Percentiles rank a stretch among this genome's conserved stretches.
Evolutionary conservation across 2,113 vertebrate species (phyloP).

Genomic region (Cinclus cinclus): DNA sequence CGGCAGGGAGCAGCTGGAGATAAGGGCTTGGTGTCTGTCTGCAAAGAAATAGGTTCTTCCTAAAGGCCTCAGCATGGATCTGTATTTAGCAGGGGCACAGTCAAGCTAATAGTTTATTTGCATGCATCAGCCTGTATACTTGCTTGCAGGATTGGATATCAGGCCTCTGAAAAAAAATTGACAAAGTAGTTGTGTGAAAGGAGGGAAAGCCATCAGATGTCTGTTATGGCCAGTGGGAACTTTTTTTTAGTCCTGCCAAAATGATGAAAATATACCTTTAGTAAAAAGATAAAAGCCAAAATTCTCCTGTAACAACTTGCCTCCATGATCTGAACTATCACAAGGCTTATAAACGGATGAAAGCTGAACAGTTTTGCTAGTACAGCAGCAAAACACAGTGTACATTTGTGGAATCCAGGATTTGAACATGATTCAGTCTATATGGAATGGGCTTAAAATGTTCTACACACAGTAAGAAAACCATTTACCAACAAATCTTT

Average conservation of each 20-base stretch:
- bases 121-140: background rate
- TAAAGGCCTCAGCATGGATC: background rate
- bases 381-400: background rate
- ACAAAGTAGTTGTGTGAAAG: background rate
- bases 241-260: background rate
- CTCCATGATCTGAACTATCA: background rate
- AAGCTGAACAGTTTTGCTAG: background rate
- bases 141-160: background rate
- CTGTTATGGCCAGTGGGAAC: background rate
- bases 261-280: background rate
- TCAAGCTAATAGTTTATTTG: background rate
- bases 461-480: background rate
- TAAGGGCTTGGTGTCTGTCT: background rate
- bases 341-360: background rate
- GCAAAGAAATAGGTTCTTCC: background rate
- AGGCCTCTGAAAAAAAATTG: background rate
- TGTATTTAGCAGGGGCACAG: background rate
- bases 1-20: background rate
- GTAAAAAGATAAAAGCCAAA: background rate
- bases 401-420: background rate
- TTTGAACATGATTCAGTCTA: background rate
- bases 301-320: background rate
- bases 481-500: background rate
- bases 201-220: background rate
- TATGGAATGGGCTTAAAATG: background rate